Evolutionary conservation across 2,888 invertebrate genomes (phyloP).

Genomic region (Prostheceraeus crozeri): DNA sequence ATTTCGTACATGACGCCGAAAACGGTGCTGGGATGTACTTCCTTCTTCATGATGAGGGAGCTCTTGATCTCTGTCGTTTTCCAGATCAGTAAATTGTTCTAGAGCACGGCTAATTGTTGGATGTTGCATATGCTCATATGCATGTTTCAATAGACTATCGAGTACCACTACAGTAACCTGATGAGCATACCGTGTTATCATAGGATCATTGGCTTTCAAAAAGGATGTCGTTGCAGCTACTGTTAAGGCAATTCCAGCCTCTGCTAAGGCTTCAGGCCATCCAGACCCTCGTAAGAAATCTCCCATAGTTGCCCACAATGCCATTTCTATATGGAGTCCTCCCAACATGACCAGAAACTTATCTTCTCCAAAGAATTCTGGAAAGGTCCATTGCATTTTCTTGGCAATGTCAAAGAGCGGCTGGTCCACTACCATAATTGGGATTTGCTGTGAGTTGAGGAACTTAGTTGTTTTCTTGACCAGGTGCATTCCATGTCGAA

Average conservation of each 20-base stretch:
- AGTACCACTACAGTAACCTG: conserved; percentile 37
- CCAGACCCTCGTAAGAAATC: conserved; percentile 37
- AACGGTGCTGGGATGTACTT: conserved; percentile 35
- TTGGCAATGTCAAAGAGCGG: too few relatives aligned
- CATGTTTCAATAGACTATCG: conserved; percentile 32
- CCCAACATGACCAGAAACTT: too few relatives aligned
- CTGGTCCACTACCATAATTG: too few relatives aligned
- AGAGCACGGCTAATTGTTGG: conserved; percentile 31
- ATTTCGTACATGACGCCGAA: conserved; percentile 33
- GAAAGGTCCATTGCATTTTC: too few relatives aligned
- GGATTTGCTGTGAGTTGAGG: too few relatives aligned
- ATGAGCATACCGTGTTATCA: conserved; percentile 40
- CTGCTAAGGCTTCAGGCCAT: conserved; percentile 38
- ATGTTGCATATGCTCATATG: conserved; percentile 10
- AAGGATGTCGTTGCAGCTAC: conserved; percentile 39
- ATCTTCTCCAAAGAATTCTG: too few relatives aligned
- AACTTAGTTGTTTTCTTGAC: too few relatives aligned
- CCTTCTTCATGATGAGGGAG: conserved; percentile 37
- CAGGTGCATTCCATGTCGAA: too few relatives aligned
- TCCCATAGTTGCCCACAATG: conserved; percentile 39
- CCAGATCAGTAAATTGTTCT: conserved; percentile 33
- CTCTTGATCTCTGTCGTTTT: too few relatives aligned
- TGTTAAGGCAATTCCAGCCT: conserved; percentile 38
- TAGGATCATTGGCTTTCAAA: conserved; percentile 38
- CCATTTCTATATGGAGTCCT: conserved; percentile 32